Evolutionary conservation across 2,113 vertebrate species (phyloP), one percentile per base, ranked within the genome.

Genomic region (Cynocephalus volans): DNA sequence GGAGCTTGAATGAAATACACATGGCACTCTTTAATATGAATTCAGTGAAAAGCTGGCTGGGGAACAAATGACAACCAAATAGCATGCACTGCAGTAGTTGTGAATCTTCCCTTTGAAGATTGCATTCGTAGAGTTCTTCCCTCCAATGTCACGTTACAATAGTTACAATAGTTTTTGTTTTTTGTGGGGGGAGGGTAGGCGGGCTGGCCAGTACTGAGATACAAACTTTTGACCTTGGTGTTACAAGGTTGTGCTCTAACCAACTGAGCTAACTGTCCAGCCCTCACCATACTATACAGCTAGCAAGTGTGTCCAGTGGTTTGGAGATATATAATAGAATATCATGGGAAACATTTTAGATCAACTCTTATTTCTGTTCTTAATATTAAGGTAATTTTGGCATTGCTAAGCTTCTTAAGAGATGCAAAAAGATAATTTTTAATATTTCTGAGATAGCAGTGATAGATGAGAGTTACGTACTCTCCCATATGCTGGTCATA

Each of bases 1-100:
- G 21, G 64, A 89, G 79, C 76, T 91, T 83, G 67, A 88, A 79
- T 92, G 73, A 94, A 88, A 93, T 60, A 76, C 79, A 73, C 86
- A 90, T 56, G 80, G 62, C 28, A 45, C 36, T 79, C 31, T 83
- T 96, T 56, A 54, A 90, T 54, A 85, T 88, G 73, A 88, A 92
- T 82, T 72, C 81, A 92, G 90, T 73, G 82, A 75, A 81, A 93
- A 82, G 33, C 89, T 75, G 83, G 48, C 31, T 28, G 28, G 89
- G 80, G 69, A 88, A 48, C 28, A 82, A 97, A 77, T 69, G 70
- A 77, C 80, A 80, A 64, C 48, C 70, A 60, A 76, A 31, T 65
- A 52, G 56, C 64, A 64, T 33, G 54, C 36, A 17, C 72, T 58
- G 79, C 52, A 31, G 8, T 72, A 4, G 36, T 10, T 75, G 73